These are phyloP conservation scores for Phyllopteryx taeniolatus DNA, from an alignment of 2,113 vertebrate genomes.

Conservation along the genomic window DNA sequence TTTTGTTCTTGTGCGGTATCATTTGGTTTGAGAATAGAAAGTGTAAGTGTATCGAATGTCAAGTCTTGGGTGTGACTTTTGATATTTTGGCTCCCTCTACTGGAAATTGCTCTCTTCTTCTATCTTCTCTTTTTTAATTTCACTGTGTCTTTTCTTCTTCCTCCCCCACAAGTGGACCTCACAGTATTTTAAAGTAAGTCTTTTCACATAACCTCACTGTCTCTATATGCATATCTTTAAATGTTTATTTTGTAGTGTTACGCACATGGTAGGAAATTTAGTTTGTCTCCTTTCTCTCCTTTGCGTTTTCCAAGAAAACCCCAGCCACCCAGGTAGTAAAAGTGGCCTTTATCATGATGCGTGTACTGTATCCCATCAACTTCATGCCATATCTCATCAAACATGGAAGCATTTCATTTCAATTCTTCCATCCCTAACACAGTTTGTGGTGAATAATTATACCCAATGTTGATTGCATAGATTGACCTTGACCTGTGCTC, in stretches of 20 bases:
- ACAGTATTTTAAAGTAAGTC: slow-evolving; percentile 70
- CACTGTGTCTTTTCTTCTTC: slow-evolving; percentile 14
- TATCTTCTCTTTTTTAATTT: neutral
- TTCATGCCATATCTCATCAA: slow-evolving; percentile 5
- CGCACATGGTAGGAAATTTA: slow-evolving; percentile 5
- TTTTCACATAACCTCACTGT: neutral
- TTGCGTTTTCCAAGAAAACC: slow-evolving; percentile 53
- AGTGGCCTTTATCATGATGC: neutral
- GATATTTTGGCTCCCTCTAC: slow-evolving; percentile 3
- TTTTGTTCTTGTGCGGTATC: slow-evolving; percentile 1
- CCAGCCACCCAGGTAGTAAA: slow-evolving; percentile 54
- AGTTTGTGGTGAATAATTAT: neutral
- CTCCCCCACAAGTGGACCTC: slow-evolving; percentile 59
- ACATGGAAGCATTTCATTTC: slow-evolving; percentile 1
- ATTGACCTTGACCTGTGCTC: neutral
- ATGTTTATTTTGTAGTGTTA: neutral
- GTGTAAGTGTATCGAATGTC: neutral
- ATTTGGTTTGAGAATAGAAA: slow-evolving; percentile 23
- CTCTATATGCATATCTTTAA: neutral
- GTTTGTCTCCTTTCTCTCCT: slow-evolving; percentile 9
- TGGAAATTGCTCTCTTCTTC: slow-evolving; percentile 9
- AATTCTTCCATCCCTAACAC: neutral
- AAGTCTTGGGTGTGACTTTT: neutral
- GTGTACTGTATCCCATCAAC: neutral
- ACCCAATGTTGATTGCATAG: neutral